Percentiles rank a stretch among this genome's conserved stretches.
Conservation (phyloP, 53 echinoderm and acorn worm genomes). For the Zoroaster sp. region DNA sequence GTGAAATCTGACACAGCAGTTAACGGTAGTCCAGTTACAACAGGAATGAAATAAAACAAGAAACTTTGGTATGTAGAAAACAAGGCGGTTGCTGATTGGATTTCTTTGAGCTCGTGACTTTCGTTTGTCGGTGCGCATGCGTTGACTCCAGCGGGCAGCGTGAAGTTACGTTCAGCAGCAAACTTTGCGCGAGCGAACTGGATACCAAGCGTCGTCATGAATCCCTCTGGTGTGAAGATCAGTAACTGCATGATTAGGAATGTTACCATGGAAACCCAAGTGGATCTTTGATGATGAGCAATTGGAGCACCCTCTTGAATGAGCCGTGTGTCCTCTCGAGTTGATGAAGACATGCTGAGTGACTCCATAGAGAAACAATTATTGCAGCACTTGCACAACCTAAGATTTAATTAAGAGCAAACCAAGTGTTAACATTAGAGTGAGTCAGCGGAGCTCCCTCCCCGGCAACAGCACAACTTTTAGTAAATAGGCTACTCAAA, state of each 20-base stretch:
- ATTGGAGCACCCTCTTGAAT: not conserved
- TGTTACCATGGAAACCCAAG: not conserved
- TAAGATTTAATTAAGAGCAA: too few species aligned
- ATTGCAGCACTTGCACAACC: not conserved
- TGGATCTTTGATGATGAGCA: not conserved
- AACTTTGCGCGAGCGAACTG: conserved; percentile 18
- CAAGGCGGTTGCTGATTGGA: not conserved
- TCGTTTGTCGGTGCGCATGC: not conserved
- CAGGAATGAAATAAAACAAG: not conserved
- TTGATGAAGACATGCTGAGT: not conserved
- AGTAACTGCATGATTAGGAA: conserved; percentile 17
- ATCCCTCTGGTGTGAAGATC: not conserved
- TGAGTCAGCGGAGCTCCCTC: too few species aligned
- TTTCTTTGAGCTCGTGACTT: not conserved
- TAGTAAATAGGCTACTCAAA: too few species aligned
- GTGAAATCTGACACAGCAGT: not conserved
- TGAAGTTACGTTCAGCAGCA: conserved; percentile 2
- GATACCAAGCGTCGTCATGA: not conserved
- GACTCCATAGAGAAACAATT: too few species aligned
- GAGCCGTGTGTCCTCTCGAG: not conserved
- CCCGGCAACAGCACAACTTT: too few species aligned
- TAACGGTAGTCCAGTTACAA: not conserved
- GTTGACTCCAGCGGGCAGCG: conserved; percentile 1
- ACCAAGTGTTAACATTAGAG: too few species aligned
- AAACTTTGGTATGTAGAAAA: not conserved